phyloP scores from a whole-genome alignment of 2,797 vertebrate species.

The Limosa lapponica region DNA sequence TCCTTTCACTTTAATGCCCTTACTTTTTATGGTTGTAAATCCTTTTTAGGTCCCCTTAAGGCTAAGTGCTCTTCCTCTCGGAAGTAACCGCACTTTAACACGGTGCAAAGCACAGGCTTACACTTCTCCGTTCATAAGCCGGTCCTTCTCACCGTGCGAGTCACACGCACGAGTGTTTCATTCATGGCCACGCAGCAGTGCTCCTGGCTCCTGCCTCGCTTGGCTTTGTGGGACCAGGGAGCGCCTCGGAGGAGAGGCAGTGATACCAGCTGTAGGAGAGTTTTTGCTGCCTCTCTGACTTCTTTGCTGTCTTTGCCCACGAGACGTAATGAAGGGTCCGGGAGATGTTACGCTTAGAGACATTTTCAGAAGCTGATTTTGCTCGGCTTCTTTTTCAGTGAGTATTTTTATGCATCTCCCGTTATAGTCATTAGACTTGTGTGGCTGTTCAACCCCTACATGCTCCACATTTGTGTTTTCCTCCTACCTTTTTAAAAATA shows the following conservation, averaged over 20 bases:
- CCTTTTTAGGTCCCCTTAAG: neutral
- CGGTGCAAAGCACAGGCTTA: rapidly evolving
- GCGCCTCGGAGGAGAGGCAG: neutral
- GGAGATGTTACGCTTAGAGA: neutral
- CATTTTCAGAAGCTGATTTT: neutral
- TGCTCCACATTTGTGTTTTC: slow-evolving; percentile 55
- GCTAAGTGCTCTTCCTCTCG: neutral
- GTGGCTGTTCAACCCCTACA: slow-evolving; percentile 40
- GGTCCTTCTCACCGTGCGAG: neutral
- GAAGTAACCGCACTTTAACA: neutral
- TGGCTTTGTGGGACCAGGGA: neutral
- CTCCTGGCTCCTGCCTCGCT: neutral
- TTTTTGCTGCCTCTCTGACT: neutral
- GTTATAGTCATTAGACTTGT: slow-evolving; percentile 47
- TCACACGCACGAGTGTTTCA: rapidly evolving
- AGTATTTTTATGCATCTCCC: slow-evolving; percentile 37
- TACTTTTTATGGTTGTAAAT: neutral
- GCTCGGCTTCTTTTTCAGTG: neutral
- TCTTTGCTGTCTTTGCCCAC: neutral
- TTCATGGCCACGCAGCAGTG: neutral
- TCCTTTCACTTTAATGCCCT: neutral
- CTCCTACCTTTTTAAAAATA: slow-evolving; percentile 65
- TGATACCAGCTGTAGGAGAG: rapidly evolving
- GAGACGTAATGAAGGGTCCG: neutral
- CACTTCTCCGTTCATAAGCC: neutral